Evolutionary conservation across 2,888 invertebrate genomes (phyloP).

Genomic region (Zonitis immaculata): DNA sequence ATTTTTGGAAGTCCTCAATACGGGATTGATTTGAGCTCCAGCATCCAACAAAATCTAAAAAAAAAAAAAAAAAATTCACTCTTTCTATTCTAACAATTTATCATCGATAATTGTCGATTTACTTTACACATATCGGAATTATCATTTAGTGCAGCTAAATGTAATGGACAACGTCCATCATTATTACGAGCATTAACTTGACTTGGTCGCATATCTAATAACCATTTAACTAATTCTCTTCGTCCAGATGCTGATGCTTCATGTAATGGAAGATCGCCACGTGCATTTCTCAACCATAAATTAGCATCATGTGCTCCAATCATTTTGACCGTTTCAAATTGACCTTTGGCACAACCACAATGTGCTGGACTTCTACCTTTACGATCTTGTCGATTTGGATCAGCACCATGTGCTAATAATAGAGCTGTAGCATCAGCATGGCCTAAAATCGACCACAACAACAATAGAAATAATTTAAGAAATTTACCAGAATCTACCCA

Average conservation of each 20-base stretch:
- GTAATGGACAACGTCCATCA: conserved; percentile 88
- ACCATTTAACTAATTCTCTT: conserved; percentile 83
- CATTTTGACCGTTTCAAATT: conserved; percentile 65
- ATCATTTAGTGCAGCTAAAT: conserved; percentile 91
- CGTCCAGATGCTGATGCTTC: conserved; percentile 93
- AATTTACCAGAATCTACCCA: conserved; percentile 45
- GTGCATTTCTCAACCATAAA: conserved; percentile 85
- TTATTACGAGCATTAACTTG: conserved; percentile 85
- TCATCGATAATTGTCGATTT: conserved; percentile 17
- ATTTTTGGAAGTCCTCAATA: conserved; percentile 78
- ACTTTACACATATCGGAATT: conserved; percentile 90
- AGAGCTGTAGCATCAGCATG: conserved; percentile 91
- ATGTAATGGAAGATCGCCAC: conserved; percentile 93
- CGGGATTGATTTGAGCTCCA: conserved; percentile 79
- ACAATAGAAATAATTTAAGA: not conserved
- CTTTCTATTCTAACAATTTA: not conserved
- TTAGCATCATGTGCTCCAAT: conserved; percentile 74
- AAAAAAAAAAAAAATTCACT: not conserved
- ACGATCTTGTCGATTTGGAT: conserved; percentile 88
- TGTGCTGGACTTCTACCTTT: conserved; percentile 91
- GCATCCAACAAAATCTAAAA: conserved; percentile 69
- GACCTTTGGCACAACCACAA: conserved; percentile 94
- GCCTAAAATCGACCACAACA: conserved; percentile 50
- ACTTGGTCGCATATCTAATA: conserved; percentile 76
- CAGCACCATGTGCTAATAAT: conserved; percentile 82